phyloP scores from a whole-genome alignment of 1,140 invertebrate species.

The Diabrotica virgifera region DNA sequence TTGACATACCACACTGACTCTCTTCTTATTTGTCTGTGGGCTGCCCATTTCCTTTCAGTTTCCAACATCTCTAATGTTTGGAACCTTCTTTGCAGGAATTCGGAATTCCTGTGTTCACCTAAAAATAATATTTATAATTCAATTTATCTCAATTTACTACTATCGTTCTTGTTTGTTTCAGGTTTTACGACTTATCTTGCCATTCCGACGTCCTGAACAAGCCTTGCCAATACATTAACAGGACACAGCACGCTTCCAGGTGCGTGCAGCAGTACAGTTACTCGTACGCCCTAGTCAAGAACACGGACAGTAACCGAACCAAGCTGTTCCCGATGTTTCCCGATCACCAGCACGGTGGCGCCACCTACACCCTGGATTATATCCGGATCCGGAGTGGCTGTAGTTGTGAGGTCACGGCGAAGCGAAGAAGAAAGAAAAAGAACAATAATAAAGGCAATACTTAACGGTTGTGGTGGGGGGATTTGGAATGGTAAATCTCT shows the following conservation, averaged over 20 bases:
- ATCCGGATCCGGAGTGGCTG: slow-evolving; percentile 79
- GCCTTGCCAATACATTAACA: slow-evolving; percentile 74
- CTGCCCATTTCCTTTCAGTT: too few species aligned
- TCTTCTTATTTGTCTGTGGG: too few species aligned
- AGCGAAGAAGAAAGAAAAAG: slow-evolving; percentile 36
- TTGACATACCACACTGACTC: too few species aligned
- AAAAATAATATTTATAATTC: background rate
- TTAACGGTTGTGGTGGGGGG: background rate
- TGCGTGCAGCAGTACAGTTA: slow-evolving; percentile 85
- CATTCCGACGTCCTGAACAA: slow-evolving; percentile 64
- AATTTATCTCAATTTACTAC: background rate
- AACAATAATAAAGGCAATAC: slow-evolving; percentile 21
- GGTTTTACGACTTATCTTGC: slow-evolving; percentile 79
- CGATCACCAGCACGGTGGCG: slow-evolving; percentile 52
- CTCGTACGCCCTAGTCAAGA: slow-evolving; percentile 75
- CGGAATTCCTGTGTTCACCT: too few species aligned
- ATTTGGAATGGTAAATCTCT: too few species aligned
- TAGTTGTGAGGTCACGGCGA: slow-evolving; percentile 66
- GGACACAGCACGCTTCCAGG: slow-evolving; percentile 64
- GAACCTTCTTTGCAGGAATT: too few species aligned
- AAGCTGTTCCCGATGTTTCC: slow-evolving; percentile 53
- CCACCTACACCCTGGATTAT: slow-evolving; percentile 69
- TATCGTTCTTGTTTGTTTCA: slow-evolving; percentile 8
- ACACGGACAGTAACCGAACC: slow-evolving; percentile 44
- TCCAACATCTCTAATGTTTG: too few species aligned